Evolutionary conservation across 2,888 invertebrate genomes (phyloP).

Genomic region (Macrostomum cliftonense): DNA sequence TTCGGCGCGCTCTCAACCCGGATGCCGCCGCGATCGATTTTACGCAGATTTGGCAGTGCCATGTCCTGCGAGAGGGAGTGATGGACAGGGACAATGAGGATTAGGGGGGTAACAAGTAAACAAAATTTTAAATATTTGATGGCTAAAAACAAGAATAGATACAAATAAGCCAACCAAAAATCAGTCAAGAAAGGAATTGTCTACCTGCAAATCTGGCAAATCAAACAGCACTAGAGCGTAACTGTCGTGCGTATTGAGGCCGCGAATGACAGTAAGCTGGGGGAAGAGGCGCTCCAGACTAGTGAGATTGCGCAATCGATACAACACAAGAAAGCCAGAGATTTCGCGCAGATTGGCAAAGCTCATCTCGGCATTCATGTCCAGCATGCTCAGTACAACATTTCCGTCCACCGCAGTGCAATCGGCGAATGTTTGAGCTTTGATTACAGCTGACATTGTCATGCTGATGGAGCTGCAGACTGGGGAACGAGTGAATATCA

Average conservation of each 20-base stretch:
- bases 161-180: no score
- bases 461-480: no score
- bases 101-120: no score
- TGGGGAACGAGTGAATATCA: no score
- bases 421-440: no score
- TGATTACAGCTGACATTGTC: no score
- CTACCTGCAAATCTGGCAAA: constrained; percentile 49
- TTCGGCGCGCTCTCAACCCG: constrained; percentile 72
- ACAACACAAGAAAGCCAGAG: constrained; percentile 69
- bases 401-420: no score
- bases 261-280: constrained; percentile 76
- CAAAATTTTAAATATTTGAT: constrained; percentile 59
- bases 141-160: constrained; percentile 42
- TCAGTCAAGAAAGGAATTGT: no score
- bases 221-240: constrained; percentile 73
- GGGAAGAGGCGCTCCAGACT: constrained; percentile 73
- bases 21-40: constrained; percentile 64
- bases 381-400: no score
- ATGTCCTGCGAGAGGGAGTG: constrained; percentile 55
- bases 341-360: constrained; percentile 74
- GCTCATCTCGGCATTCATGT: constrained; percentile 45
- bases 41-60: constrained; percentile 42
- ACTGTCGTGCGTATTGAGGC: constrained; percentile 60
- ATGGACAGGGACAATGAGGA: no score
- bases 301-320: constrained; percentile 57